A percentile compares a stretch with the other conserved stretches of the same genome.
These are phyloP conservation scores for Trichomalopsis sarcophagae DNA, from an alignment of 1,140 invertebrate species.

Conservation along the genomic window DNA sequence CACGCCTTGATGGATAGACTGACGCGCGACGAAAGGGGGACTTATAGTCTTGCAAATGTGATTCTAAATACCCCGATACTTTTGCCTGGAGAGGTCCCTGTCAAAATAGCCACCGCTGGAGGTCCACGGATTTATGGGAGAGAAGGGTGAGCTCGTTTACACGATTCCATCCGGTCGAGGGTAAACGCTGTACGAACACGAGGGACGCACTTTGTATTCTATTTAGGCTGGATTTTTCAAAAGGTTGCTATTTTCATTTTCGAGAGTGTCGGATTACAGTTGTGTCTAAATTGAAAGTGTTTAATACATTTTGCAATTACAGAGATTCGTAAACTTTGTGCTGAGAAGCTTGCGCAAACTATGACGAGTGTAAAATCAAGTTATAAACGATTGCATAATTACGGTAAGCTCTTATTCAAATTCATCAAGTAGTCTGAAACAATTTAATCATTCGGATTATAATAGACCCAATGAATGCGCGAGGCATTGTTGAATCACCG, in stretches of 20 bases:
- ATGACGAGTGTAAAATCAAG: no score
- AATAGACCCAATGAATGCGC: background rate
- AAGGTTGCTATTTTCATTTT: no score
- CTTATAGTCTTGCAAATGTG: slow-evolving; percentile 23
- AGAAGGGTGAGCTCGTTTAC: background rate
- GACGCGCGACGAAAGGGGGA: slow-evolving; percentile 14
- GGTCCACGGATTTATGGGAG: slow-evolving; percentile 20
- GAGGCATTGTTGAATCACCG: background rate
- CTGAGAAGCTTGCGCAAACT: no score
- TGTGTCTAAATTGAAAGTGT: no score
- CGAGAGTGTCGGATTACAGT: no score
- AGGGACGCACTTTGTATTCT: background rate
- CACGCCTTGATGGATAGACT: slow-evolving; percentile 59
- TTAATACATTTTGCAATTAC: no score
- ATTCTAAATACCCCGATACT: slow-evolving; percentile 37
- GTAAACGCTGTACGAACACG: background rate
- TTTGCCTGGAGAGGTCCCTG: background rate
- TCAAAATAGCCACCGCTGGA: slow-evolving; percentile 23
- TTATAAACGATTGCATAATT: no score
- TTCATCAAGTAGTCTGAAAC: no score
- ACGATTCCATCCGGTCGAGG: background rate
- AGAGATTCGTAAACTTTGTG: no score
- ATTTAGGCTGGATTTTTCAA: background rate
- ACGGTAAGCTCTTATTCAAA: no score
- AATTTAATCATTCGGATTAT: no score